Conservation (phyloP, 2,797 vertebrate species). For the Coreius guichenoti region DNA sequence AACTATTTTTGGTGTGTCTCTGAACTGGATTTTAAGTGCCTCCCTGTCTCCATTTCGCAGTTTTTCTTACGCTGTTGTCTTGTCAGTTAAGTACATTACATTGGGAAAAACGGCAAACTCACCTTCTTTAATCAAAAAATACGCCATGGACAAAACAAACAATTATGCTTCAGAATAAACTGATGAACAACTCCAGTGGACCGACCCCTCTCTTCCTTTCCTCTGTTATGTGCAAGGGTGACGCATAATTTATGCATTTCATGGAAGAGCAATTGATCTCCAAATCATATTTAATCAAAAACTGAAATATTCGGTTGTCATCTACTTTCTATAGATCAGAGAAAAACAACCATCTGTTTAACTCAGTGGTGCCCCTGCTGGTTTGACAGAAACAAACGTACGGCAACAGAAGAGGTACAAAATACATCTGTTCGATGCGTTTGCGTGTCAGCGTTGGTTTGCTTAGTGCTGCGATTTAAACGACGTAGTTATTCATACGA, state of each 20-base stretch:
- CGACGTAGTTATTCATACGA: neutral
- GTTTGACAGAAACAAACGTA: neutral
- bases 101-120: neutral
- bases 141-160: constrained; percentile 14
- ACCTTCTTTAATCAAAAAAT: constrained; percentile 5
- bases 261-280: neutral
- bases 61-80: neutral
- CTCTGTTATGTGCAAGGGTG: neutral
- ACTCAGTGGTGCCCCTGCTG: neutral
- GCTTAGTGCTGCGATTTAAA: neutral
- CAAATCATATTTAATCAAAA: neutral
- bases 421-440: neutral
- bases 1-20: neutral
- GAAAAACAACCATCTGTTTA: neutral
- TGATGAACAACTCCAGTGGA: neutral
- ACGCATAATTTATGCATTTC: constrained; percentile 29
- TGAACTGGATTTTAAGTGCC: neutral
- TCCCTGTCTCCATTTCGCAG: neutral
- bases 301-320: neutral
- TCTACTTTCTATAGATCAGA: neutral
- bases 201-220: neutral
- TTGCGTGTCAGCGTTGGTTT: neutral
- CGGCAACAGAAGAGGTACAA: constrained; percentile 20
- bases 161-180: neutral
- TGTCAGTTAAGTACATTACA: neutral